Base-by-base conservation (phyloP, 2,113 vertebrate species). In the Eubucco bourcierii region DNA sequence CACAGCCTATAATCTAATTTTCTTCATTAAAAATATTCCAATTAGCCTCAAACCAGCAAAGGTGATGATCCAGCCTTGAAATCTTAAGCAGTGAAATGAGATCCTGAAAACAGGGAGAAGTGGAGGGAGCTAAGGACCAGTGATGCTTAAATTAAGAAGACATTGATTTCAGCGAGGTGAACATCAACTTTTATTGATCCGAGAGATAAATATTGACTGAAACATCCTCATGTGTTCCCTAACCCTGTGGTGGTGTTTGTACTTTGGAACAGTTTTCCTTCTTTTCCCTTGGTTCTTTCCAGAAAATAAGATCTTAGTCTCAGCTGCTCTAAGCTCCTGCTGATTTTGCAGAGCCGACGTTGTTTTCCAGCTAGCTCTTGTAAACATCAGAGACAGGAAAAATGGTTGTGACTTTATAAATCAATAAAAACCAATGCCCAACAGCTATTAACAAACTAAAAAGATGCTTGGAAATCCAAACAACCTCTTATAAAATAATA, bases 381-480 rank as follows among this genome's bases (percentile, higher is more conserved):
- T 80, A 84, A 90, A 87, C 25, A 64, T 82, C 72, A 84, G 41
- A 94, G 81, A 34, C 41, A 58, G 88, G 61, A 94, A 87, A 80
- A 96, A 94, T 87, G 52, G 46, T 44, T 83, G 31, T 89, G 81
- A 64, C 60, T 83, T 85, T 56, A 56, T 80, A 93, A 90, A 95
- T 94, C 87, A 75, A 95, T 93, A 89, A 93, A 91, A 15, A 16
- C 34, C 55, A 41, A 16, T 84, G 31, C 46, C 67, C 12, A 74
- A 74, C 52, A 91, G 78, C 79, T 87, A 89, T 95, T 95, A 90
- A 80, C 71, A 64, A 83, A 73, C 71, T 74, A 73, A 87, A 77
- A 83, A 87, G 61, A 15, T 80, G 64, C 76, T 85, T 80, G 37
- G 52, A 71, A 94, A 94, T 77, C 56, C 33, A 88, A 94, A 89